Evolutionary conservation across 1,140 invertebrate species (phyloP).

Genomic region (Heliconius hewitsoni): DNA sequence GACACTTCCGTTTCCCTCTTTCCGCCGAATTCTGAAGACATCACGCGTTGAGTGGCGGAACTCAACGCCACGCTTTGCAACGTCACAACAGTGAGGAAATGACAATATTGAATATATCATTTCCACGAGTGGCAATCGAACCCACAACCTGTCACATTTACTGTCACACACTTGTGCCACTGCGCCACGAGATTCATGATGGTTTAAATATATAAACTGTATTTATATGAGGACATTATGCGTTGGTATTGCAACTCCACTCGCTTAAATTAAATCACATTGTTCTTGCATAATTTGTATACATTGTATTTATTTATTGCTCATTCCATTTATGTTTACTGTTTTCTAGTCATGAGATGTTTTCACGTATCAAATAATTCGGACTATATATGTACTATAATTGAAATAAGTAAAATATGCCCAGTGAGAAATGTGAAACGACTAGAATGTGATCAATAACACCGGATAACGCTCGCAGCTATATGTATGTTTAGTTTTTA

Average conservation of each 20-base stretch:
- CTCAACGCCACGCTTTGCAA: too few relatives aligned
- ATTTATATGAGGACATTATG: not conserved
- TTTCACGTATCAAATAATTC: slow-evolving; percentile 48
- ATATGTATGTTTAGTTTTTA: not conserved
- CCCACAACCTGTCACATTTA: too few relatives aligned
- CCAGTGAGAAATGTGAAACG: slow-evolving; percentile 50
- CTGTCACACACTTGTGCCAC: too few relatives aligned
- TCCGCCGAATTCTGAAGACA: too few relatives aligned
- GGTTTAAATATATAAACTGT: too few relatives aligned
- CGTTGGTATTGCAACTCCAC: not conserved
- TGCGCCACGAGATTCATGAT: too few relatives aligned
- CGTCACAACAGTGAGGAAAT: too few relatives aligned
- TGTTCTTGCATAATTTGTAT: not conserved
- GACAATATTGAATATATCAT: too few relatives aligned
- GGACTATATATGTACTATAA: slow-evolving; percentile 47
- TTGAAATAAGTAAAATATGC: slow-evolving; percentile 45
- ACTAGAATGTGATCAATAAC: slow-evolving; percentile 23
- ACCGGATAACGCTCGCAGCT: slow-evolving; percentile 20
- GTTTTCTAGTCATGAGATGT: slow-evolving; percentile 28
- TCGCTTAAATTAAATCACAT: not conserved
- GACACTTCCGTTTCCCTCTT: too few relatives aligned
- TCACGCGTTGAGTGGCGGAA: too few relatives aligned
- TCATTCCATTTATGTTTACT: not conserved
- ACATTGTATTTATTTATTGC: not conserved
- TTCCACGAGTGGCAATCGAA: too few relatives aligned